phyloP scores from a whole-genome alignment of 2,797 vertebrate species.

The Tragopan temminckii region DNA sequence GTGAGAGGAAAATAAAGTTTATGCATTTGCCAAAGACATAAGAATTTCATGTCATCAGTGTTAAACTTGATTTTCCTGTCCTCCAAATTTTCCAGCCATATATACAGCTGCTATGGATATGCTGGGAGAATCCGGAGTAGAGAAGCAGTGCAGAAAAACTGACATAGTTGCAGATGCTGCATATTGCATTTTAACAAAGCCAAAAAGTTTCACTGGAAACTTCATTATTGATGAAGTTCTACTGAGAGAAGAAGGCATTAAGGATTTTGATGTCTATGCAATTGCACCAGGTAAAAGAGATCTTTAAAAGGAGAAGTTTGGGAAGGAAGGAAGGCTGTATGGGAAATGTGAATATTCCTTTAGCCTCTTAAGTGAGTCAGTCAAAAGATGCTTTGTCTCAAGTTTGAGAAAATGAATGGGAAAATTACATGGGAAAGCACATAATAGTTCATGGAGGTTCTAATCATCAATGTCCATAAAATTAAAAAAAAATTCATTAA shows the following conservation, averaged over 20 bases:
- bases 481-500: neutral
- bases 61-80: neutral
- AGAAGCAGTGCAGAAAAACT: conserved; percentile 90
- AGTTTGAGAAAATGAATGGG: neutral
- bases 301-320: neutral
- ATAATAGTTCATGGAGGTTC: fast-evolving
- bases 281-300: conserved; percentile 88
- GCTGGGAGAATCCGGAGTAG: conserved; percentile 88
- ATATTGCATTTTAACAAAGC: conserved; percentile 89
- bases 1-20: neutral
- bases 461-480: neutral
- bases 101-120: conserved; percentile 95
- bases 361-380: neutral
- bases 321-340: neutral
- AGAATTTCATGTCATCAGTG: neutral
- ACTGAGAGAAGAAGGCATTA: conserved; percentile 88
- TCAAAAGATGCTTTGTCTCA: neutral
- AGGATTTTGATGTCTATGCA: conserved; percentile 91
- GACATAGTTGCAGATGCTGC: conserved; percentile 97
- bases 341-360: neutral
- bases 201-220: conserved; percentile 90
- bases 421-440: neutral
- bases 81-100: conserved; percentile 75
- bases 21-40: neutral
- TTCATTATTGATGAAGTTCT: conserved; percentile 93